These are phyloP conservation scores for Drosophila peninsularis DNA, from an alignment of 2,888 invertebrate species.

Conservation along the genomic window DNA sequence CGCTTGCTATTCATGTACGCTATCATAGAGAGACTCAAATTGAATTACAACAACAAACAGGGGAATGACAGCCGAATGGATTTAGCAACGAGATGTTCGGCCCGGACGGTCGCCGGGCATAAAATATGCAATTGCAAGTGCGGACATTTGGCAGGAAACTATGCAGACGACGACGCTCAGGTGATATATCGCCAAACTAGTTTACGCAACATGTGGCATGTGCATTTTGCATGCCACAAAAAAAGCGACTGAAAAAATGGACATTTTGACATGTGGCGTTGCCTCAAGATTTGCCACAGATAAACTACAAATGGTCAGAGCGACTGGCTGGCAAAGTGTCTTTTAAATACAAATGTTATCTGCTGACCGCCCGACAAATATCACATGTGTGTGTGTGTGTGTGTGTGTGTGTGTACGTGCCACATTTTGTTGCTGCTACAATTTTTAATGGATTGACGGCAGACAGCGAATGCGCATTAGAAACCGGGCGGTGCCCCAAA, in stretches of 20 bases:
- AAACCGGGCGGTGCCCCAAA: slow-evolving; percentile 42
- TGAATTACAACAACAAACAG: slow-evolving; percentile 62
- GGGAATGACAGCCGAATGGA: slow-evolving; percentile 53
- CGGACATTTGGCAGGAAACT: slow-evolving; percentile 45
- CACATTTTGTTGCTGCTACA: slow-evolving; percentile 65
- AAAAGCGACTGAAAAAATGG: slow-evolving; percentile 56
- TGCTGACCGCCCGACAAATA: slow-evolving; percentile 28
- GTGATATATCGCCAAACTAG: slow-evolving; percentile 78
- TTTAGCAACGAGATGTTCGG: slow-evolving; percentile 21
- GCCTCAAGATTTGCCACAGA: slow-evolving; percentile 74
- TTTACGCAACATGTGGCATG: slow-evolving; percentile 79
- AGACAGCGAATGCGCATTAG: slow-evolving; percentile 75
- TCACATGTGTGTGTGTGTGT: slow-evolving; percentile 14
- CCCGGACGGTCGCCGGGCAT: slow-evolving; percentile 21
- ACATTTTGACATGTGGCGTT: slow-evolving; percentile 77
- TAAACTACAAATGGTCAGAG: slow-evolving; percentile 69
- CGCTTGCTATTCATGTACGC: slow-evolving; percentile 58
- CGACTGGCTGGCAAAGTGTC: slow-evolving; percentile 65
- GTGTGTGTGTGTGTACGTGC: slow-evolving; percentile 54
- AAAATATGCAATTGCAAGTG: slow-evolving; percentile 68
- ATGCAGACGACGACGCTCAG: slow-evolving; percentile 48
- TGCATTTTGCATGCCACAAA: slow-evolving; percentile 68
- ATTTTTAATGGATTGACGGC: slow-evolving; percentile 76
- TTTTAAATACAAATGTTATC: slow-evolving; percentile 78
- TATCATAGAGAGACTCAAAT: slow-evolving; percentile 64